Base-by-base conservation (phyloP, 2,113 vertebrate genomes). In the Nicator chloris region DNA sequence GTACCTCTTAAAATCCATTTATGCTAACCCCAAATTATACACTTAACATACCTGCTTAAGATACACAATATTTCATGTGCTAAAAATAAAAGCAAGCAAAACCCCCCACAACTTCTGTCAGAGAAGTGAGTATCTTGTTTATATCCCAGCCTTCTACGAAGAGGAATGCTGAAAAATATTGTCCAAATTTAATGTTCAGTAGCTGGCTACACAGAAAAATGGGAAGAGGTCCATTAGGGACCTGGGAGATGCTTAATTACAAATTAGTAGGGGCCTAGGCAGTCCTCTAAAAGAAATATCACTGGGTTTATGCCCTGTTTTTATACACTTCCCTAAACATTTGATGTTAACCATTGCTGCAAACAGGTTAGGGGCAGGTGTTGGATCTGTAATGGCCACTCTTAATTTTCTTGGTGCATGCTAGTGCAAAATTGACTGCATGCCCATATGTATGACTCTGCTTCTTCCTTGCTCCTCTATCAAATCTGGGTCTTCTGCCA, bases 61-160 rank as follows among this genome's bases (percentile, higher is more conserved):
- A 54, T 54, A 20, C 24, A 23, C 44, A 75, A 2, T 78, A 84
- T 81, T 92, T 86, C 26, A 66, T 30, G 37, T 47, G 42, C 39
- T 86, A 78, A 91, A 83, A 90, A 86, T 82, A 73, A 92, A 86
- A 71, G 7, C 73, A 87, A 88, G 28, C 13, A 69, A 69, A 61
- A 17, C 1, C 2, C 0, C 8, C 23, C 33, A 10, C 39, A 45
- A 20, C 31, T 68, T 68, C 27, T 60, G 13, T 78, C 35, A 79
- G 78, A 65, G 10, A 75, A 69, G 13, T 64, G 13, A 61, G 6
- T 86, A 60, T 59, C 23, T 91, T 44, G 11, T 78, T 17, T 63
- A 27, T 60, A 75, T 86, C n/a, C n/a, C 59, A 83, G 28, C 7
- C 13, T 61, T 71, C 20, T 50, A 23, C 47, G 72, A 82, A 42